Evolutionary conservation across 2,888 invertebrate genomes (phyloP).

Genomic region (Thereva unica): DNA sequence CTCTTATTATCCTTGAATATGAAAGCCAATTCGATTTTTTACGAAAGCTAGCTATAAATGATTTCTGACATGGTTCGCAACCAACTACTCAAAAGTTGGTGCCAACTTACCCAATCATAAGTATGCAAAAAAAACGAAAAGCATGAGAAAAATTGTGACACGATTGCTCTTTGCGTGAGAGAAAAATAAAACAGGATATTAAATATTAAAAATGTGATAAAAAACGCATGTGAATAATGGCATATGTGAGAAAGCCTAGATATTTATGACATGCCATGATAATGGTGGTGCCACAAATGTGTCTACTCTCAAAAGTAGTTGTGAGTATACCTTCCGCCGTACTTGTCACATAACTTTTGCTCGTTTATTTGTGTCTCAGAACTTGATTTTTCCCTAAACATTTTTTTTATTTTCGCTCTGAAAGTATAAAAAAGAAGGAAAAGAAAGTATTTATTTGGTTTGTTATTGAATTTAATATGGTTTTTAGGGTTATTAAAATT

Average conservation of each 20-base stretch:
- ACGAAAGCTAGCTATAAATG: no score
- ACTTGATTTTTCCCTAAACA: slow-evolving; percentile 46
- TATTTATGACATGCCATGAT: slow-evolving; percentile 19
- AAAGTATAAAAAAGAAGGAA: slow-evolving; percentile 26
- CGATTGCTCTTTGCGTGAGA: no score
- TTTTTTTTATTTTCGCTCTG: slow-evolving; percentile 36
- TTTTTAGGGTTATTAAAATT: background rate
- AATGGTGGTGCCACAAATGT: slow-evolving; percentile 9
- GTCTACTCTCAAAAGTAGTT: slow-evolving; percentile 3
- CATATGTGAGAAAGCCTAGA: background rate
- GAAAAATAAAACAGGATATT: no score
- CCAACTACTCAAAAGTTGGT: no score
- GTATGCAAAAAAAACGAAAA: no score
- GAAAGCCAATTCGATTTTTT: no score
- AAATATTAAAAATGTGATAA: no score
- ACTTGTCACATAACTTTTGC: slow-evolving; percentile 43
- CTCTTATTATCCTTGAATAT: no score
- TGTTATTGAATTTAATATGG: slow-evolving; percentile 7
- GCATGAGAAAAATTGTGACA: no score
- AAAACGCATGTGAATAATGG: no score
- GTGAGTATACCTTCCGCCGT: slow-evolving; percentile 41
- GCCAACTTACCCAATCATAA: no score
- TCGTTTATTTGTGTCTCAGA: slow-evolving; percentile 46
- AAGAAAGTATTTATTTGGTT: background rate
- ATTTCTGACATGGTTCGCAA: no score